Percentiles rank a stretch among this genome's conserved stretches.
phyloP scores from a whole-genome alignment of 2,797 vertebrate species.

The Manis javanica region DNA sequence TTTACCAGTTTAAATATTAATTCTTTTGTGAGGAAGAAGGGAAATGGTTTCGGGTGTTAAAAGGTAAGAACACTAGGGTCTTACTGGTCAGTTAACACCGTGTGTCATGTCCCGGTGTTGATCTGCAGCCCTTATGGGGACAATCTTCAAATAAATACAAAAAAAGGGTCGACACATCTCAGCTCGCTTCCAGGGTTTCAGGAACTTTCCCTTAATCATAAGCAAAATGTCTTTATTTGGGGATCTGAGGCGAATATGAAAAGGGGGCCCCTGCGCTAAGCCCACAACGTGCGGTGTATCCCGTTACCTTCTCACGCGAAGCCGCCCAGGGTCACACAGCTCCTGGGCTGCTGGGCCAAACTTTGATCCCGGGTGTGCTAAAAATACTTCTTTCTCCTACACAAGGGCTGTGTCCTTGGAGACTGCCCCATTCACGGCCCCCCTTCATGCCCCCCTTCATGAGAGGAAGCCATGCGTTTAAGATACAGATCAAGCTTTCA shows the following conservation, averaged over 20 bases:
- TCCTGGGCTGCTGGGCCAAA: background rate
- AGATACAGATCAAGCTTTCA: slow-evolving; percentile 35
- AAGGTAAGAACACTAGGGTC: background rate
- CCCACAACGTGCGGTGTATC: background rate
- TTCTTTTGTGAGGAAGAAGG: background rate
- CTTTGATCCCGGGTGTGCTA: background rate
- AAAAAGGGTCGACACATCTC: background rate
- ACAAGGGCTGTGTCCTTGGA: slow-evolving; percentile 20
- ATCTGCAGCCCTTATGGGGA: background rate
- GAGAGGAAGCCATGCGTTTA: slow-evolving; percentile 23
- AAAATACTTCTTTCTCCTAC: background rate
- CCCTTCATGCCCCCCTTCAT: background rate
- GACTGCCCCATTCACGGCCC: background rate
- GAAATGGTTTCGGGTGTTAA: background rate
- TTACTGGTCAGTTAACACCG: background rate
- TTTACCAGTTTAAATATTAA: background rate
- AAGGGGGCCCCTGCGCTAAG: rapidly evolving
- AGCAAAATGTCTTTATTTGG: background rate
- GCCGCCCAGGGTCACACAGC: background rate
- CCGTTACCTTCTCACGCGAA: background rate
- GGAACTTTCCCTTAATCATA: background rate
- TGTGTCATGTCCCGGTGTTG: background rate
- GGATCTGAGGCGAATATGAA: background rate
- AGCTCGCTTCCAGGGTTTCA: background rate
- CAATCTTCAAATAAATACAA: background rate